Evolutionary conservation across 2,797 vertebrate species (phyloP).

Genomic region (Pterois miles): DNA sequence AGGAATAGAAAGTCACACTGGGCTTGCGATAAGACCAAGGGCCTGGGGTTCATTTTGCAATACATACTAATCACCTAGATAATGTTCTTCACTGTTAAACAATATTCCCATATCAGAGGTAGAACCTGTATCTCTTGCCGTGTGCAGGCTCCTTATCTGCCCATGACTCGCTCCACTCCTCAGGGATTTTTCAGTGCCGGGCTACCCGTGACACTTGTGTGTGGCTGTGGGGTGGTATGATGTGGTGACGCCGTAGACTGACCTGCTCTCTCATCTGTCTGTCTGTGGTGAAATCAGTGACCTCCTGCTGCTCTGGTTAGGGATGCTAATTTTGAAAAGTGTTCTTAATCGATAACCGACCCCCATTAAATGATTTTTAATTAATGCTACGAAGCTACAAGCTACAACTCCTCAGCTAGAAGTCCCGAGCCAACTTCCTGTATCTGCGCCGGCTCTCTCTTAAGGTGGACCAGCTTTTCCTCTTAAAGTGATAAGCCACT

Average conservation of each 20-base stretch:
- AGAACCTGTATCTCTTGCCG: constrained; percentile 46
- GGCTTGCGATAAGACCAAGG: constrained; percentile 57
- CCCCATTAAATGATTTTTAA: too few relatives aligned
- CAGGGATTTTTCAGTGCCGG: constrained; percentile 44
- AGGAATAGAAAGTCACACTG: constrained; percentile 53
- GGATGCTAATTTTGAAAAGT: too few relatives aligned
- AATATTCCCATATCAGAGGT: constrained; percentile 62
- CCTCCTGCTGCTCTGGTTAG: constrained; percentile 33
- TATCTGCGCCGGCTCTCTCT: too few relatives aligned
- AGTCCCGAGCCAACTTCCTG: too few relatives aligned
- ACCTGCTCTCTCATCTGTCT: constrained; percentile 38
- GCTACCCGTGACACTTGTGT: constrained; percentile 47
- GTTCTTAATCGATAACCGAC: too few relatives aligned
- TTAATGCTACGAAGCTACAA: too few relatives aligned
- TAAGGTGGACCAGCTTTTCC: too few relatives aligned
- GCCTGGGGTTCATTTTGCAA: constrained; percentile 61
- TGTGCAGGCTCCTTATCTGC: constrained; percentile 61
- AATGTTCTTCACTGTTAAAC: constrained; percentile 62
- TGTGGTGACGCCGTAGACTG: constrained; percentile 15
- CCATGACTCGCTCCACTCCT: constrained; percentile 31
- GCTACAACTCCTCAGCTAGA: too few relatives aligned
- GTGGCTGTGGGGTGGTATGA: background rate
- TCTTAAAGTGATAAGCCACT: too few relatives aligned
- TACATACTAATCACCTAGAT: constrained; percentile 67
- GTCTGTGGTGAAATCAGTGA: constrained; percentile 51